Conservation (phyloP, 2,888 invertebrate species). For the Drosophila vallismaia region DNA sequence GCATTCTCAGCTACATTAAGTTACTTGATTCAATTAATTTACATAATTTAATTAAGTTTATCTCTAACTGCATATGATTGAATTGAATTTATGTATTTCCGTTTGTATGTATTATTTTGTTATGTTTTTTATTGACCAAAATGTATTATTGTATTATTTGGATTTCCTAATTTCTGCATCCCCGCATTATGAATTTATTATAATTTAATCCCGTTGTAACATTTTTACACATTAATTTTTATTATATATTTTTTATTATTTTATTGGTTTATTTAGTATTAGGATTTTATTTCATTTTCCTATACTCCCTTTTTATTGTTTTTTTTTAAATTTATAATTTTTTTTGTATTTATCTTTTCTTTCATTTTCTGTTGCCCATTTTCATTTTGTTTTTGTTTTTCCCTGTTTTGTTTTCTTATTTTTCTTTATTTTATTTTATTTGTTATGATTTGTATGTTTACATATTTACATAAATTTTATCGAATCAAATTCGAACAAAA, state of each 20-base stretch:
- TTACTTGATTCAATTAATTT: conserved; percentile 43
- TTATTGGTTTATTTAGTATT: not conserved
- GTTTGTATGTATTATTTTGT: conserved; percentile 49
- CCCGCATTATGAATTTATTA: conserved; percentile 26
- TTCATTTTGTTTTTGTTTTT: conserved; percentile 48
- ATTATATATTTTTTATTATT: not conserved
- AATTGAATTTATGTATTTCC: conserved; percentile 63
- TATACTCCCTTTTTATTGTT: not conserved
- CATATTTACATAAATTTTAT: conserved; percentile 66
- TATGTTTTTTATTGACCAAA: conserved; percentile 20
- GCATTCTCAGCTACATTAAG: conserved; percentile 29
- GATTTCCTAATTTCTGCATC: conserved; percentile 35
- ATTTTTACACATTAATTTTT: conserved; percentile 17
- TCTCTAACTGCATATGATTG: conserved; percentile 77
- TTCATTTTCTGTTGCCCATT: conserved; percentile 37
- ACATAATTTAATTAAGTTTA: conserved; percentile 40
- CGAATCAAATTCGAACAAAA: conserved; percentile 43
- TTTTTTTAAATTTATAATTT: conserved; percentile 6
- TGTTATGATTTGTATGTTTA: conserved; percentile 72
- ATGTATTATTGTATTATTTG: conserved; percentile 14
- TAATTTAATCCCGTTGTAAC: conserved; percentile 26
- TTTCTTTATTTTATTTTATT: conserved; percentile 43
- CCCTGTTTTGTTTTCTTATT: conserved; percentile 48
- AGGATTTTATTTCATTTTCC: not conserved
- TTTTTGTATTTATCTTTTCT: conserved; percentile 14